Percentiles rank a stretch among this genome's conserved stretches.
Evolutionary conservation across 2,113 vertebrate species (phyloP).

Genomic region (Nibea coibor): DNA sequence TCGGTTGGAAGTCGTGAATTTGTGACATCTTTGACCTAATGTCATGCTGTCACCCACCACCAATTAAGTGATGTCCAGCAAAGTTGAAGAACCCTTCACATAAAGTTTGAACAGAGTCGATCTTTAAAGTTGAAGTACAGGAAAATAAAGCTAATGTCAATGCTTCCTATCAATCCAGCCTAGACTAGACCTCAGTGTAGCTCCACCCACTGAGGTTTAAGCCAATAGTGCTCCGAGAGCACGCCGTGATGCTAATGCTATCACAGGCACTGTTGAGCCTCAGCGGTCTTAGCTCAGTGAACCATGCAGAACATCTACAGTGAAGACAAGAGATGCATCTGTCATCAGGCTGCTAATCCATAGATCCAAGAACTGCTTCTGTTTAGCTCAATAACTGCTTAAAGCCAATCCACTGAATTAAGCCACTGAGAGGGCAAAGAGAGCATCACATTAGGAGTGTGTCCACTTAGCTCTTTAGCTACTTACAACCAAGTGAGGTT

Average conservation of each 20-base stretch:
- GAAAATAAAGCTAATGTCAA: too few relatives aligned
- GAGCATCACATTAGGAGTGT: not conserved
- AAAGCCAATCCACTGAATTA: not conserved
- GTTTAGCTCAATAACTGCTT: slow-evolving; percentile 14
- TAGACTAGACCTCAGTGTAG: not conserved
- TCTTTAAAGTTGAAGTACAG: too few relatives aligned
- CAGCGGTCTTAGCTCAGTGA: slow-evolving; percentile 19
- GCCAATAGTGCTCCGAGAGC: not conserved
- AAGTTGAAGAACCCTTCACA: too few relatives aligned
- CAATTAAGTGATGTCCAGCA: too few relatives aligned
- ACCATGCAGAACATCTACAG: slow-evolving; percentile 11
- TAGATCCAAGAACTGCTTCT: not conserved
- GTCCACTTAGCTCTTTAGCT: slow-evolving; percentile 13
- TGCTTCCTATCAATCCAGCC: not conserved
- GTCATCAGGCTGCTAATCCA: slow-evolving; percentile 30
- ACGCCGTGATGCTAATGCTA: not conserved
- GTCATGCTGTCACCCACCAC: too few relatives aligned
- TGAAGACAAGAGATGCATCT: slow-evolving; percentile 9
- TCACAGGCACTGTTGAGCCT: not conserved
- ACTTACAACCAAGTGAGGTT: not conserved
- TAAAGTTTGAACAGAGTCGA: too few relatives aligned
- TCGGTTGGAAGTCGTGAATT: too few relatives aligned
- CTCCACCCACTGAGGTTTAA: slow-evolving; percentile 10
- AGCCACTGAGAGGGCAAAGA: not conserved
- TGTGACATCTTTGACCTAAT: too few relatives aligned